Conservation (phyloP, 2,888 invertebrate genomes). For the Nephrocerus scutellatus region DNA sequence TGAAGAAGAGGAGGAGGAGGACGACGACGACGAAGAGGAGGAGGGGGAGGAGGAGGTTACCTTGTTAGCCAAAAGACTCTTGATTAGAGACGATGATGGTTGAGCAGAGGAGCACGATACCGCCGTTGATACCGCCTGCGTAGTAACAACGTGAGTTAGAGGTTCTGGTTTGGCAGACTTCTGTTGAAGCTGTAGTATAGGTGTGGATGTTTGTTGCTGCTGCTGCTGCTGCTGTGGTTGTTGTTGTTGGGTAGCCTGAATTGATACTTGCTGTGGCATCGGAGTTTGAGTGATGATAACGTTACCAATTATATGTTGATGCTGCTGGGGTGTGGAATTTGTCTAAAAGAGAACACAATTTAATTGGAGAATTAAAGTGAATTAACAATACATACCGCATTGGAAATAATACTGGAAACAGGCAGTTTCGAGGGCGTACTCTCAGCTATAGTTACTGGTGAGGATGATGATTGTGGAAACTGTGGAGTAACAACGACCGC, state of each 20-base stretch:
- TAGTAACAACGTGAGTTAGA: background rate
- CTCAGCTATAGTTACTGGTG: background rate
- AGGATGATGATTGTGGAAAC: conserved; percentile 8
- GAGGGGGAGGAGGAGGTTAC: conserved; percentile 51
- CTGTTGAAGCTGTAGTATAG: conserved; percentile 17
- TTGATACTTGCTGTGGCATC: conserved; percentile 11
- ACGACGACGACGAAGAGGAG: too few relatives aligned
- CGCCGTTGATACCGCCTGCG: conserved; percentile 15
- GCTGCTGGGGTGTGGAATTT: conserved; percentile 6
- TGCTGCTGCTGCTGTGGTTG: conserved; percentile 18
- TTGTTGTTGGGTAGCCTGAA: conserved; percentile 10
- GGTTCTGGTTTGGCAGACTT: too few relatives aligned
- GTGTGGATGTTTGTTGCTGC: conserved; percentile 20
- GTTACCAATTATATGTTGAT: conserved; percentile 18
- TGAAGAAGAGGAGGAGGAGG: too few relatives aligned
- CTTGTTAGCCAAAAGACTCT: conserved; percentile 90
- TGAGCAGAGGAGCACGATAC: conserved; percentile 23
- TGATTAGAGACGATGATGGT: conserved; percentile 71
- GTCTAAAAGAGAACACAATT: conserved; percentile 3
- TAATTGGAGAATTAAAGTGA: background rate
- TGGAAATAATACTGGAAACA: conserved; percentile 4
- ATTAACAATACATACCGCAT: conserved; percentile 7
- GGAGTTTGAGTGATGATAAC: conserved; percentile 12
- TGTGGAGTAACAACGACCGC: conserved; percentile 3
- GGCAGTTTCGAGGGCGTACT: conserved; percentile 3